Base-by-base conservation (phyloP, 2,888 invertebrate genomes). In the Pheosia gnoma region DNA sequence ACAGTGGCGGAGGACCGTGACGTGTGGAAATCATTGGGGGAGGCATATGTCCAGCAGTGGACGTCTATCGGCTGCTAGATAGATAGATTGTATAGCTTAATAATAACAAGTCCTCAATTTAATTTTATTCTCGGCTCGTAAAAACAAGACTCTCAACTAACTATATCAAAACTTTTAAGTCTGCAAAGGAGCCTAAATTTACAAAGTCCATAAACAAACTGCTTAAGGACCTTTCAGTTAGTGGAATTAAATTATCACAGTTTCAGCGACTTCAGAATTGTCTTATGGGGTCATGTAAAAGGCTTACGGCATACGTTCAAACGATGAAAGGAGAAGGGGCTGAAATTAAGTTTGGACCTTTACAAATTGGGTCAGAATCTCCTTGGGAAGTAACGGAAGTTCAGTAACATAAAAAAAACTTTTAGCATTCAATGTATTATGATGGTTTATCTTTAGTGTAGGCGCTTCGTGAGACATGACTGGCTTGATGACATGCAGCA, bases 101-200 rank as follows among this genome's bases (percentile, higher is more conserved):
- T n/a, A 47, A 5, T 9, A 47, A 47, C n/a, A 4, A 9, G 7
- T 45, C 10, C n/a, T 47, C 47, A 47, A 47, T n/a, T 47, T 47
- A 5, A n/a, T n/a, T 47, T 47, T n/a, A 45, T 45, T 5, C 41
- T 41, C 41, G 2, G 4, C 9, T 43, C 43, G 43, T 43, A 43
- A 43, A 47, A 47, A 51, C 51, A 51, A 51, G 66, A 64, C 70
- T 70, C 74, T 58, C 55, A 60, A 70, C 62, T 67, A 66, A 70
- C 62, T 71, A 70, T 59, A 57, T 56, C 59, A 59, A 55, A 66
- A 77, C 57, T 65, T 59, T 54, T 38, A 59, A 64, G 58, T 56
- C 45, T 66, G 60, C 58, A 66, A 64, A 53, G 59, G 59, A 60
- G 68, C 54, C 60, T 13, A 51, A 60, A 61, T 51, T 56, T 59